Evolutionary conservation across 2,113 vertebrate species (phyloP).

Genomic region (Erpornis zantholeuca): DNA sequence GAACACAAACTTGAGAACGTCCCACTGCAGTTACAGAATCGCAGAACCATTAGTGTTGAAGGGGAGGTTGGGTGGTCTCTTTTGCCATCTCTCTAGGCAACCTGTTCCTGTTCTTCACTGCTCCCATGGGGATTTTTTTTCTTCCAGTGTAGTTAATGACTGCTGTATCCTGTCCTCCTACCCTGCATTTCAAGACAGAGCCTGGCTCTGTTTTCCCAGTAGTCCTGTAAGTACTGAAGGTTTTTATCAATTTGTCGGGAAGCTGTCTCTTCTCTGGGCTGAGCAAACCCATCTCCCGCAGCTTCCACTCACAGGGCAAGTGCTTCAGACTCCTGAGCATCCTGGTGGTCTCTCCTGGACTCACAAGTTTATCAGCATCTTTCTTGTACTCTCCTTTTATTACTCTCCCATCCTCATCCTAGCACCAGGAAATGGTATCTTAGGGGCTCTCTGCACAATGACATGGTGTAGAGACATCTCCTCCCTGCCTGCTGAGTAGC

Average conservation of each 20-base stretch:
- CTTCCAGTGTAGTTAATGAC: background rate
- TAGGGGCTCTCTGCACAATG: background rate
- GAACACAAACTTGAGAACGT: background rate
- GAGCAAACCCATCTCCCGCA: background rate
- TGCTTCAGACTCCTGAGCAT: background rate
- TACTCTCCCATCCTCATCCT: background rate
- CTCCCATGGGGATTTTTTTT: background rate
- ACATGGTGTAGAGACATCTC: background rate
- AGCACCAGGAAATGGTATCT: background rate
- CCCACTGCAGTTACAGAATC: background rate
- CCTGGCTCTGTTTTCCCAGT: background rate
- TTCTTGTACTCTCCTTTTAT: background rate
- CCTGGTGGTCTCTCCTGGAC: background rate
- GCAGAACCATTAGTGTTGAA: background rate
- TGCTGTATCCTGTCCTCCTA: background rate
- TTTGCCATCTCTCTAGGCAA: background rate
- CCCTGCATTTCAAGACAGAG: background rate
- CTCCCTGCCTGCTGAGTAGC: background rate
- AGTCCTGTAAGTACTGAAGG: background rate
- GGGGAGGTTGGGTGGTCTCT: background rate
- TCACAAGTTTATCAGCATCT: background rate
- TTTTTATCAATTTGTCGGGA: background rate
- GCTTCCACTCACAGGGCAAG: background rate
- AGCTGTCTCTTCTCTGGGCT: background rate
- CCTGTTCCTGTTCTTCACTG: background rate